These are phyloP conservation scores for Drosophila tropicalis DNA, from an alignment of 1,140 invertebrate genomes.

Conservation along the genomic window DNA sequence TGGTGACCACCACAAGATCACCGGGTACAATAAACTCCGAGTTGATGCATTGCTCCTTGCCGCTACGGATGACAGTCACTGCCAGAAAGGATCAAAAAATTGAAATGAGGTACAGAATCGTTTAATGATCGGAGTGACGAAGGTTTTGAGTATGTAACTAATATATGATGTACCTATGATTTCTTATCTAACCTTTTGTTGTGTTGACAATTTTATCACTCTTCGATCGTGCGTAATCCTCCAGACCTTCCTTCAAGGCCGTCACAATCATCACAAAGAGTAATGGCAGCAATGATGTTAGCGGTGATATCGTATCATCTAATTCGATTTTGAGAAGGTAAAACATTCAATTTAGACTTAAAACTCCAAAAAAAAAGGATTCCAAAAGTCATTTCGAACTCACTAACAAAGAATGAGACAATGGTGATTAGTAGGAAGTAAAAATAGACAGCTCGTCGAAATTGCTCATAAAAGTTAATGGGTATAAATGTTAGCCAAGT, in stretches of 20 bases:
- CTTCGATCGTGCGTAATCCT: constrained; percentile 90
- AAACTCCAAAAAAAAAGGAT: neutral
- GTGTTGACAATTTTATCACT: constrained; percentile 90
- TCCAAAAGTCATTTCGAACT: constrained; percentile 50
- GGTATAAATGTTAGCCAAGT: constrained; percentile 91
- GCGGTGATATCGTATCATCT: constrained; percentile 89
- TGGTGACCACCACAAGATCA: constrained; percentile 88
- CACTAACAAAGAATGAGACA: constrained; percentile 86
- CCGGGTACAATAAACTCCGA: constrained; percentile 87
- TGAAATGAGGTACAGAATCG: no score
- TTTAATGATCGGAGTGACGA: neutral
- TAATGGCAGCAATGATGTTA: constrained; percentile 90
- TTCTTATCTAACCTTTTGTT: constrained; percentile 80
- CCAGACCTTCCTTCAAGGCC: constrained; percentile 91
- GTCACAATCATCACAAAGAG: constrained; percentile 91
- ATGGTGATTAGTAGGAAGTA: constrained; percentile 90
- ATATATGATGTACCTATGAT: neutral
- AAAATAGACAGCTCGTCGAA: constrained; percentile 92
- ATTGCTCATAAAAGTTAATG: constrained; percentile 93
- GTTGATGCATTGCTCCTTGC: constrained; percentile 84
- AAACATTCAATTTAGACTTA: neutral
- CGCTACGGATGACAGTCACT: constrained; percentile 86
- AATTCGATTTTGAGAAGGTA: constrained; percentile 32
- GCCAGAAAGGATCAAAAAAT: constrained; percentile 35
- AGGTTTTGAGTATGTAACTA: neutral